Evolutionary conservation across 2,888 invertebrate species (phyloP).

Genomic region (Amiota communis): DNA sequence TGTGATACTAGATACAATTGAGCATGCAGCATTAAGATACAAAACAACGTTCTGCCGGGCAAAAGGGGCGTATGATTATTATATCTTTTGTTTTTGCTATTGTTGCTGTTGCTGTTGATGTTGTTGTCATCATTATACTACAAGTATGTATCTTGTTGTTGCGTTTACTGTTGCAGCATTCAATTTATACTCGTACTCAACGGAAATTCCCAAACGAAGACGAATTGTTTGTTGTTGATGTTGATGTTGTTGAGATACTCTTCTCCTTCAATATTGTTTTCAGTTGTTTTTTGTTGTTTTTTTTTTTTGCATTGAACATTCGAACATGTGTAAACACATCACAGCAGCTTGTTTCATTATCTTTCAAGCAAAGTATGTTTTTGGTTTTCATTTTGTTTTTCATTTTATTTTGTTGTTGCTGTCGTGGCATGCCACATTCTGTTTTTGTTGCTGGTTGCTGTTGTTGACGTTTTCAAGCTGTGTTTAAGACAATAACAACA

Average conservation of each 20-base stretch:
- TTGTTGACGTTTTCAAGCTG: conserved; percentile 30
- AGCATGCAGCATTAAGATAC: neutral
- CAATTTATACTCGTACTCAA: conserved; percentile 40
- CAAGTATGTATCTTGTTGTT: neutral
- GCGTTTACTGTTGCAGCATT: conserved; percentile 41
- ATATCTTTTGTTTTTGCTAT: neutral
- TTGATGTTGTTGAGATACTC: conserved; percentile 36
- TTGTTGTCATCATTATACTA: neutral
- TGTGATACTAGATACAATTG: neutral
- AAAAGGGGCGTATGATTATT: neutral
- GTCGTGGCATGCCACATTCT: conserved; percentile 11
- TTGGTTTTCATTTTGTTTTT: neutral
- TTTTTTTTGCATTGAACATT: neutral
- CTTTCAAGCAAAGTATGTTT: neutral
- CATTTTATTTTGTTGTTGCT: conserved; percentile 29
- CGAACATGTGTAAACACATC: neutral
- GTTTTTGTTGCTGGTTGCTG: conserved; percentile 16
- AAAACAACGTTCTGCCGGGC: neutral
- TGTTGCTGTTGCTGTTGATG: neutral
- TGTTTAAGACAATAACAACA: conserved; percentile 41
- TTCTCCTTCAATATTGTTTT: conserved; percentile 40
- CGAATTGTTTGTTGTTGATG: conserved; percentile 40
- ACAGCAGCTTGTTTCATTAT: conserved; percentile 2
- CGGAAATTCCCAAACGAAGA: conserved; percentile 57
- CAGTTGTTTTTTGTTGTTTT: conserved; percentile 53